These are phyloP conservation scores for Psix sp. DNA, from an alignment of 1,140 invertebrate genomes.

Conservation along the genomic window DNA sequence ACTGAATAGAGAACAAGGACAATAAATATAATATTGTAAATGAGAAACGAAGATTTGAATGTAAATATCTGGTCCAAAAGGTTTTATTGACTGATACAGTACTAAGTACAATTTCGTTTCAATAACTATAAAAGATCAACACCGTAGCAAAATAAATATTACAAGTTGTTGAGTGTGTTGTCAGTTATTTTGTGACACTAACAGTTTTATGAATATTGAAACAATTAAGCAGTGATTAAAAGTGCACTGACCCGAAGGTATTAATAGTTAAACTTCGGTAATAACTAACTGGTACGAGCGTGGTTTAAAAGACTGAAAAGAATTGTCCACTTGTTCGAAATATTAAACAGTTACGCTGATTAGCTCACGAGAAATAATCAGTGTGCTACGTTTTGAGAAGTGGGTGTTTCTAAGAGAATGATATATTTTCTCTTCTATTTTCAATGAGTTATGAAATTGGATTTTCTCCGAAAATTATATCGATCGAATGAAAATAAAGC, in stretches of 20 bases:
- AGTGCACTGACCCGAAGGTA: conserved; percentile 17
- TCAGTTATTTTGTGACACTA: not conserved
- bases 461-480: too few relatives aligned
- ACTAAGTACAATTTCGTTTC: too few relatives aligned
- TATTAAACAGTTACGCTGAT: conserved; percentile 14
- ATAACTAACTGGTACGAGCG: conserved; percentile 12
- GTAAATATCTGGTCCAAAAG: too few relatives aligned
- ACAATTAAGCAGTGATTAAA: not conserved
- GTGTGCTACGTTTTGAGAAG: too few relatives aligned
- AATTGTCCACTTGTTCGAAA: not conserved
- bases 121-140: too few relatives aligned
- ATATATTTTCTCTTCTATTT: too few relatives aligned
- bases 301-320: conserved; percentile 6
- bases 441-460: too few relatives aligned
- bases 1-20: conserved; percentile 32
- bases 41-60: conserved; percentile 1
- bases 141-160: too few relatives aligned
- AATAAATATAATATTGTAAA: conserved; percentile 26
- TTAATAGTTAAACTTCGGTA: conserved; percentile 23
- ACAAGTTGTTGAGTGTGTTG: not conserved
- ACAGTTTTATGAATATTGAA: not conserved
- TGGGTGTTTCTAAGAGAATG: too few relatives aligned
- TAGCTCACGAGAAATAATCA: not conserved
- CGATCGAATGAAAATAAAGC: too few relatives aligned
- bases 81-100: not conserved